A percentile compares a stretch with the other conserved stretches of the same genome.
These are phyloP conservation scores for Acipenser transmontanus DNA, from an alignment of 2,797 vertebrate species.

Conservation along the genomic window DNA sequence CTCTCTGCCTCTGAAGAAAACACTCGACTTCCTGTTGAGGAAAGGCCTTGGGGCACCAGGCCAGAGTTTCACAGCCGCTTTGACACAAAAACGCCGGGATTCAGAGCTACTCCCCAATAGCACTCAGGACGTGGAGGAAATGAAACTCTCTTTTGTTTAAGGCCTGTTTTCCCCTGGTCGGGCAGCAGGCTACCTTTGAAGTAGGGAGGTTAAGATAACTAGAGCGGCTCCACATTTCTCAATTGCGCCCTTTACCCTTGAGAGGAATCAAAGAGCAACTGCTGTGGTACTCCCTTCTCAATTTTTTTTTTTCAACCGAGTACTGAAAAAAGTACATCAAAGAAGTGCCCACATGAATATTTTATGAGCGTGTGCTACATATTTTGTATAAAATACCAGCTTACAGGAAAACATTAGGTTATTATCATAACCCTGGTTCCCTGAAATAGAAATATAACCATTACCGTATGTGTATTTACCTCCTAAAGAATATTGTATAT, in stretches of 20 bases:
- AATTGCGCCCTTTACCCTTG: conserved; percentile 50
- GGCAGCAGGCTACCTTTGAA: conserved; percentile 60
- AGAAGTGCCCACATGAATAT: too few species aligned
- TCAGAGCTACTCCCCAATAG: conserved; percentile 68
- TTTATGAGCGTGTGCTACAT: too few species aligned
- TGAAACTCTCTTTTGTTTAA: conserved; percentile 76
- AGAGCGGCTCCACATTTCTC: conserved; percentile 55
- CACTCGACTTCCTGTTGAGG: conserved; percentile 71
- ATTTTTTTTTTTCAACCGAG: not conserved
- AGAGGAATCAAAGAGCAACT: conserved; percentile 61
- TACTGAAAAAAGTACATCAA: too few species aligned
- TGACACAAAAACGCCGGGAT: conserved; percentile 68
- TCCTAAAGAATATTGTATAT: too few species aligned
- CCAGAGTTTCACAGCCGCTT: conserved; percentile 63
- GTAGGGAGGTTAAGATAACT: conserved; percentile 80
- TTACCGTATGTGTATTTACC: too few species aligned
- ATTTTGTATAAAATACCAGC: too few species aligned
- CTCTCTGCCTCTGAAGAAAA: conserved; percentile 73
- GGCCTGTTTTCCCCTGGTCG: conserved; percentile 41
- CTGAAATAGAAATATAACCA: too few species aligned
- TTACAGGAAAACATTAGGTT: too few species aligned
- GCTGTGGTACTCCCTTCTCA: conserved; percentile 48
- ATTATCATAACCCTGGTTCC: too few species aligned
- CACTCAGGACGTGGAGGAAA: conserved; percentile 68
- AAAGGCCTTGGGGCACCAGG: conserved; percentile 56